Percentiles rank a stretch among this genome's conserved stretches.
These are phyloP conservation scores for Plagiodera versicolora DNA, from an alignment of 2,888 invertebrate species.

Conservation along the genomic window DNA sequence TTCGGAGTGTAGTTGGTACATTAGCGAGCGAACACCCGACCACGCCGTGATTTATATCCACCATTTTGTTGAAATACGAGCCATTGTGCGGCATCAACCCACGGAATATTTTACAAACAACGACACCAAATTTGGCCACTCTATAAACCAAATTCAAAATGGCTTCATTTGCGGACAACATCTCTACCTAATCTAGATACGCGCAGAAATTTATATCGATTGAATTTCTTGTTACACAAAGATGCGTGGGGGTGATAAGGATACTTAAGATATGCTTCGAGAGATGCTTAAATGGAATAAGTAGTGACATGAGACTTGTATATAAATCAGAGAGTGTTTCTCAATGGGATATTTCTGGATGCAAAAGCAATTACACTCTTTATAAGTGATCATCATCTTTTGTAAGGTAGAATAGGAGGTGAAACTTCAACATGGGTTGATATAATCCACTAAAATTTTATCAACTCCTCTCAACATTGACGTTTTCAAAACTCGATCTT, in stretches of 20 bases:
- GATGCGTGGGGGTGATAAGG: not conserved
- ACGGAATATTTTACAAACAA: slow-evolving; percentile 54
- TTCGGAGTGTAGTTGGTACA: slow-evolving; percentile 48
- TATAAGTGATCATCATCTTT: no score
- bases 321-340: no score
- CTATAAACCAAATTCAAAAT: slow-evolving; percentile 56
- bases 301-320: no score
- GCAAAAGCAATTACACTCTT: no score
- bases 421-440: no score
- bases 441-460: no score
- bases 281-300: not conserved
- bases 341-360: no score
- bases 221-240: slow-evolving; percentile 22
- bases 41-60: slow-evolving; percentile 47
- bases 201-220: slow-evolving; percentile 31
- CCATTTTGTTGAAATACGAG: slow-evolving; percentile 53
- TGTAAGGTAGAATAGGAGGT: no score
- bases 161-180: slow-evolving; percentile 55
- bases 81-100: slow-evolving; percentile 53
- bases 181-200: slow-evolving; percentile 48
- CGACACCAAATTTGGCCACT: slow-evolving; percentile 57
- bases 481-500: no score
- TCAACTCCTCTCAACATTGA: no score
- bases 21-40: slow-evolving; percentile 47
- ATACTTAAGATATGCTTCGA: slow-evolving; percentile 1